Percentiles rank a stretch among this genome's conserved stretches.
Conservation (phyloP, 2,888 invertebrate genomes). For the Panzeria rudis region DNA sequence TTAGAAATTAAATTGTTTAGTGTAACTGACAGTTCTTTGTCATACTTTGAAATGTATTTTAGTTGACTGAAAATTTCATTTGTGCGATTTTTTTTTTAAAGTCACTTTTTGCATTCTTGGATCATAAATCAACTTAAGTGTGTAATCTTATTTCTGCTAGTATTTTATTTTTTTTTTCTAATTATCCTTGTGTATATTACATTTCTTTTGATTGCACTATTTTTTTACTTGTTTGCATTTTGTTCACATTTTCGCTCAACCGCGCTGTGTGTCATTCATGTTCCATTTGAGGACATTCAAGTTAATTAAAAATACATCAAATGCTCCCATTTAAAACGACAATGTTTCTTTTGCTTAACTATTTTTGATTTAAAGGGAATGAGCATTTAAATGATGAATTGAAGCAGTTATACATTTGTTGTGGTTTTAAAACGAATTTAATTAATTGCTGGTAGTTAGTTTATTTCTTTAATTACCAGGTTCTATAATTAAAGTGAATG, state of each 20-base stretch:
- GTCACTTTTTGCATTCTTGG: background rate
- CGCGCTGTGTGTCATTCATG: background rate
- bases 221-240: background rate
- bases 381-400: conserved; percentile 1
- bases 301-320: conserved; percentile 54
- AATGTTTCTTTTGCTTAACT: background rate
- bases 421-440: background rate
- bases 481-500: no score
- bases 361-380: background rate
- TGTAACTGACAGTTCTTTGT: no score
- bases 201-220: background rate
- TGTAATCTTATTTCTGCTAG: background rate
- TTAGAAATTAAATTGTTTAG: no score
- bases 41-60: background rate
- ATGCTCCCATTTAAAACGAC: background rate
- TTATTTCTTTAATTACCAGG: no score
- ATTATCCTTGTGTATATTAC: background rate
- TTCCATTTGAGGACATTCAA: conserved; percentile 10
- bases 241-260: background rate
- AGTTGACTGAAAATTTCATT: background rate
- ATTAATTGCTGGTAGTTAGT: background rate
- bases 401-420: background rate
- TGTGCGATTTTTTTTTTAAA: background rate
- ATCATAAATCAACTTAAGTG: conserved; percentile 4
- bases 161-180: background rate